Base-by-base conservation (phyloP, 2,797 vertebrate species). In the Gallirallus australis region DNA sequence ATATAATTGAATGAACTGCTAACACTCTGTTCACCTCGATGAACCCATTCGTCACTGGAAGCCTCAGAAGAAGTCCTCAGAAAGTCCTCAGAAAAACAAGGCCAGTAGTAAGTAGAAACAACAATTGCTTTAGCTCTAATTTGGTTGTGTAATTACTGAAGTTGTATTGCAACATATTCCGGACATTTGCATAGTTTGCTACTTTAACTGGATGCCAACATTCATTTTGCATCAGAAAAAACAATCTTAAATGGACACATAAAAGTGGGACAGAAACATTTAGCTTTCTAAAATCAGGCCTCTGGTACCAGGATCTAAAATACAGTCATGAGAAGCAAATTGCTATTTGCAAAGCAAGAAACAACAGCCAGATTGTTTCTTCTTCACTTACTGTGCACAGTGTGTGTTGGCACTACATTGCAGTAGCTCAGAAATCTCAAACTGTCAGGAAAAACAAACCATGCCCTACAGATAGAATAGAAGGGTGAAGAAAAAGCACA, bases 301-400 rank as follows among this genome's bases (percentile, higher is more conserved):
- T 57, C 40, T 80, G 56, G 31, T 97, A 76, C 91, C 92, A 76
- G 92, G 71, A 76, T 80, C 39, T 87, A 90, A 96, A 97, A 97
- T 76, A 83, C 56, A 94, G 89, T 78, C 71, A 71, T 84, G 73
- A 97, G 96, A 97, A 97, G 72, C 52, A 94, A 96, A 97, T 96
- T 95, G 82, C 91, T 98, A 83, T 98, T 97, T 98, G 96, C 88
- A 96, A 97, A 97, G 96, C 91, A 97, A 79, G 82, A 95, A 98
- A 97, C 94, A 98, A 95, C 96, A 97, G 96, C 96, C 97, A 98
- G 97, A 98, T 97, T 98, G 98, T 97, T 98, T 98, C 97, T 97
- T 96, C 86, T 96, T 97, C 92, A 28, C 97, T 97, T 82, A 93
- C 96, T 97, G 97, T 96, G 97, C 97, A 97, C 97, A 97, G 97